Conservation (phyloP, 2,888 invertebrate species). For the Leucania comma region DNA sequence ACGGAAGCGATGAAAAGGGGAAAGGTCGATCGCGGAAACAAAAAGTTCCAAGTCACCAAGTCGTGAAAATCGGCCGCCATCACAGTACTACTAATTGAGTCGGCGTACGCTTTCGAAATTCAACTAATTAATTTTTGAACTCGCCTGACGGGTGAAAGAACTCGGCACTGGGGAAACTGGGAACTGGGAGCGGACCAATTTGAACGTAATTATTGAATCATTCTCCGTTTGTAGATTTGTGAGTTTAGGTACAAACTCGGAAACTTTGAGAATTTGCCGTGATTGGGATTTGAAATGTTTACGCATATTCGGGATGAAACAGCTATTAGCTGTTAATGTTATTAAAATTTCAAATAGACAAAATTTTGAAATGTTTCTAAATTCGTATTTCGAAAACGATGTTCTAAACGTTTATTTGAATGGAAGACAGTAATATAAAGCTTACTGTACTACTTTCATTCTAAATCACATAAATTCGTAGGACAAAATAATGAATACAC, state of each 20-base stretch:
- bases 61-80: conserved; percentile 68
- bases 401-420: neutral
- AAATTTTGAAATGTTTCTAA: conserved; percentile 7
- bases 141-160: conserved; percentile 69
- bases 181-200: conserved; percentile 69
- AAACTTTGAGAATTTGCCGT: conserved; percentile 46
- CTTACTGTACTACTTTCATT: neutral
- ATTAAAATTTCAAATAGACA: conserved; percentile 22
- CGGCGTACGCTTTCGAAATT: conserved; percentile 73
- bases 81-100: conserved; percentile 72
- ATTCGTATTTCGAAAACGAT: neutral
- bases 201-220: conserved; percentile 76
- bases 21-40: conserved; percentile 54
- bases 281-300: conserved; percentile 53
- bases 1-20: conserved; percentile 58
- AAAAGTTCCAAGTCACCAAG: conserved; percentile 62
- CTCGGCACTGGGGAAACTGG: conserved; percentile 54
- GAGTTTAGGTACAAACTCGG: conserved; percentile 49
- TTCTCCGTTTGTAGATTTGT: conserved; percentile 67
- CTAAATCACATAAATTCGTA: neutral
- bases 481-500: neutral
- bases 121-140: conserved; percentile 82
- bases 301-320: conserved; percentile 38
- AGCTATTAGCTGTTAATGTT: conserved; percentile 28
- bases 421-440: neutral